Evolutionary conservation across 2,888 invertebrate genomes (phyloP).

Genomic region (Hololepta plana): DNA sequence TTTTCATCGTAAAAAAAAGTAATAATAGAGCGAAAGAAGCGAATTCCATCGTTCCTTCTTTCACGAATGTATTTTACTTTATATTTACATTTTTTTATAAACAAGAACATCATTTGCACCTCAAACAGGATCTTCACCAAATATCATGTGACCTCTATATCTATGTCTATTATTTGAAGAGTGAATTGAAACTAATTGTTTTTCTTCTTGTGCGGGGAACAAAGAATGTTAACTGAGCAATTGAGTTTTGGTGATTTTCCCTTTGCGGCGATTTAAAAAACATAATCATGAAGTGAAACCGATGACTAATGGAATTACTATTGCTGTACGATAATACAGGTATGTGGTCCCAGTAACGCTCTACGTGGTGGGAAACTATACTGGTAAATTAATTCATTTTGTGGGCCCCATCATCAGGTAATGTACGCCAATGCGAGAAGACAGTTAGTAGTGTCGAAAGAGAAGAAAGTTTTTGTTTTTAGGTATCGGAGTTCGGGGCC

Average conservation of each 20-base stretch:
- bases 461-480: constrained; percentile 22
- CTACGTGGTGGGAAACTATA: constrained; percentile 20
- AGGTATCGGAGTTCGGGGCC: constrained; percentile 24
- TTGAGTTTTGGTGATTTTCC: constrained; percentile 17
- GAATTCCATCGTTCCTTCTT: no score
- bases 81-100: no score
- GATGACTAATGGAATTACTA: constrained; percentile 26
- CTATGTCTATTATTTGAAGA: neutral
- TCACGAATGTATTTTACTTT: no score
- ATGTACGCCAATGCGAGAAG: constrained; percentile 23
- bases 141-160: constrained; percentile 5
- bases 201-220: constrained; percentile 6
- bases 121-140: constrained; percentile 14
- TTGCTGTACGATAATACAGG: constrained; percentile 27
- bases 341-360: constrained; percentile 22
- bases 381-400: no score
- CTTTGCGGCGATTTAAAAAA: constrained; percentile 14
- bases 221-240: constrained; percentile 9
- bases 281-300: constrained; percentile 15
- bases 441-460: constrained; percentile 13
- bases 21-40: no score
- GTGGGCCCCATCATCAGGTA: constrained; percentile 23
- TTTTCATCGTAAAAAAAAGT: no score
- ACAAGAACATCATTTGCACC: constrained; percentile 9
- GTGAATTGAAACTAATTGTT: no score